phyloP scores from a whole-genome alignment of 1,140 invertebrate species.

The Sminthurides bifidus region DNA sequence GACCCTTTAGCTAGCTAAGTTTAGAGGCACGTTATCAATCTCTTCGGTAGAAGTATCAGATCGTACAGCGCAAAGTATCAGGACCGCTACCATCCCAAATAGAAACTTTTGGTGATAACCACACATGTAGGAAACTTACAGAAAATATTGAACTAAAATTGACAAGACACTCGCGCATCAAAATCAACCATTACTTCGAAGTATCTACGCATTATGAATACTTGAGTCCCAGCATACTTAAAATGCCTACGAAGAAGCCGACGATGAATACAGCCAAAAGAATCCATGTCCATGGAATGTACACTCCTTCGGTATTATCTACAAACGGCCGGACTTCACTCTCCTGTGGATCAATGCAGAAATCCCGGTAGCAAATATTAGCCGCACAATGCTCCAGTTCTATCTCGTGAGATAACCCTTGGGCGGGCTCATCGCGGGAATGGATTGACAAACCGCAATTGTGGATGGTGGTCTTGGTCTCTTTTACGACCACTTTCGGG shows the following conservation, averaged over 20 bases:
- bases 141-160: no score
- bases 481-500: no score
- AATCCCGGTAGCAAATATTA: constrained; percentile 19
- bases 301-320: not conserved
- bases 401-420: constrained; percentile 12
- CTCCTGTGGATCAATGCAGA: constrained; percentile 12
- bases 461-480: not conserved
- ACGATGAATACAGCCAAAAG: not conserved
- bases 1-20: no score
- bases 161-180: no score
- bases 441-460: no score
- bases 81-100: no score
- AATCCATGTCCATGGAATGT: not conserved
- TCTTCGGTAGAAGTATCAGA: no score
- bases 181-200: not conserved
- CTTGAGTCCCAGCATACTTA: constrained; percentile 12
- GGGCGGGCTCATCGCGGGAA: constrained; percentile 6
- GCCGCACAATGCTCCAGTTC: constrained; percentile 21
- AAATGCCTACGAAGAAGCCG: not conserved
- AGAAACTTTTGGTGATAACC: no score
- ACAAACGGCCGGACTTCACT: constrained; percentile 15
- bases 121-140: no score
- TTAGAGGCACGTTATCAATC: no score
- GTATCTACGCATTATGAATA: constrained; percentile 6
- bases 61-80: no score